Percentiles rank a stretch among this genome's conserved stretches.
phyloP scores from a whole-genome alignment of 2,113 vertebrate species.

The Cyanoliseus patagonus region DNA sequence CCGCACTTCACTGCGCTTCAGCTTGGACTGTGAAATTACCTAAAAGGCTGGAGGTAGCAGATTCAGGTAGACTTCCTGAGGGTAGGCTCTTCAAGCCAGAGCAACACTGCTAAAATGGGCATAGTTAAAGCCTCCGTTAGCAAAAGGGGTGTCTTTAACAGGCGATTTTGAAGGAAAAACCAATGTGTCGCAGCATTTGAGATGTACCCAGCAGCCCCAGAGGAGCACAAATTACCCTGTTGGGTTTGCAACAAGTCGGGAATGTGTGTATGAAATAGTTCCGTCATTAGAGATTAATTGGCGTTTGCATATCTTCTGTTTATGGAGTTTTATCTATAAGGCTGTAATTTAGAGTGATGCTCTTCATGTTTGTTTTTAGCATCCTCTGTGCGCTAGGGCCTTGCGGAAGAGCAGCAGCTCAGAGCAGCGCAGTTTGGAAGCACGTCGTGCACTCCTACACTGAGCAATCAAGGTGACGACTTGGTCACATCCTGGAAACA shows the following conservation, averaged over 20 bases:
- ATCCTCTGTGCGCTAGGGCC: not conserved
- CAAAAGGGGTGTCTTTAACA: not conserved
- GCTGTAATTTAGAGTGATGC: not conserved
- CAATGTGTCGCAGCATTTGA: not conserved
- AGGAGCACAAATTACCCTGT: not conserved
- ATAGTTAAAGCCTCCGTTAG: not conserved
- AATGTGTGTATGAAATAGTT: not conserved
- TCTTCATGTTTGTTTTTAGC: not conserved
- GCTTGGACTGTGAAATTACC: not conserved
- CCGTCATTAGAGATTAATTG: conserved; percentile 15
- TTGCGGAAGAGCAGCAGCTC: not conserved
- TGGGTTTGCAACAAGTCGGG: not conserved
- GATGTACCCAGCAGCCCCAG: not conserved
- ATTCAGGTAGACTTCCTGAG: not conserved
- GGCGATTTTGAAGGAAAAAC: not conserved
- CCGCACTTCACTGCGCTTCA: rapidly evolving
- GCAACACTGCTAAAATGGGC: rapidly evolving
- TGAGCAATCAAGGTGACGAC: not conserved
- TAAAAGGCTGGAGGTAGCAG: not conserved
- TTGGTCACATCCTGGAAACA: conserved; percentile 32
- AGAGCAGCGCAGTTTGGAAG: not conserved
- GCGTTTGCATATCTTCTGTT: not conserved
- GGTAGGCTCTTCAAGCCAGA: not conserved
- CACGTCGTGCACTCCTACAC: not conserved
- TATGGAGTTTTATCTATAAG: not conserved